phyloP scores from a whole-genome alignment of 2,113 vertebrate species.

The Etia nguti region DNA sequence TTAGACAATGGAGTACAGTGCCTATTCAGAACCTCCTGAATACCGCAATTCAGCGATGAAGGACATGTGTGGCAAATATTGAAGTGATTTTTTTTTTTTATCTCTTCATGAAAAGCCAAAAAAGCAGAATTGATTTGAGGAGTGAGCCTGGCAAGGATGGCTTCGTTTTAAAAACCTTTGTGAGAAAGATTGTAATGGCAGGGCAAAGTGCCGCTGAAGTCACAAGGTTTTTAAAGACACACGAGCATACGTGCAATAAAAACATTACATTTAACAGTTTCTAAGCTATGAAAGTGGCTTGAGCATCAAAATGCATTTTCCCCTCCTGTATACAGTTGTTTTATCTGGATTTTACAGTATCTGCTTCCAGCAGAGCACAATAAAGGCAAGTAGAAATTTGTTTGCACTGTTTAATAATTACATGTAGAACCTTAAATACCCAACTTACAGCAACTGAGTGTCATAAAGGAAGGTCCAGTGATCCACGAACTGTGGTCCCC shows the following conservation, averaged over 20 bases:
- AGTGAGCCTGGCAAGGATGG: conserved; percentile 16
- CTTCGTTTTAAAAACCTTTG: not conserved
- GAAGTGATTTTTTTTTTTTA: not conserved
- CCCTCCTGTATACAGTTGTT: not conserved
- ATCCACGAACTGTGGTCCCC: not conserved
- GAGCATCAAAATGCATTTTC: not conserved
- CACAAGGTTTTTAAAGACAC: not conserved
- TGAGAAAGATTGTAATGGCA: conserved; percentile 27
- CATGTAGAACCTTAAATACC: not conserved
- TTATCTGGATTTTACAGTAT: not conserved
- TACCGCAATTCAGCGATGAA: conserved; percentile 16
- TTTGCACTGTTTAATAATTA: not conserved
- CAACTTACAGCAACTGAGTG: rapidly evolving
- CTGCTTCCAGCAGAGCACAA: not conserved
- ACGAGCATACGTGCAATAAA: not conserved
- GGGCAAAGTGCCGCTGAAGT: conserved; percentile 22
- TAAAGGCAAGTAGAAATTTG: not conserved
- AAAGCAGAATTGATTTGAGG: conserved; percentile 38
- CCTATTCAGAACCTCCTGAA: conserved; percentile 30
- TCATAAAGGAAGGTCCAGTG: not conserved
- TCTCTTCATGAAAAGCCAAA: conserved; percentile 29
- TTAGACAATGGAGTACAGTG: not conserved
- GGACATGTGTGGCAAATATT: conserved; percentile 47
- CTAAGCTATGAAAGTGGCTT: not conserved
- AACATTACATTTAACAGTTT: not conserved